Percentiles rank a stretch among this genome's conserved stretches.
These are phyloP conservation scores for Drosophila subquinaria DNA, from an alignment of 2,888 invertebrate genomes.

Conservation along the genomic window DNA sequence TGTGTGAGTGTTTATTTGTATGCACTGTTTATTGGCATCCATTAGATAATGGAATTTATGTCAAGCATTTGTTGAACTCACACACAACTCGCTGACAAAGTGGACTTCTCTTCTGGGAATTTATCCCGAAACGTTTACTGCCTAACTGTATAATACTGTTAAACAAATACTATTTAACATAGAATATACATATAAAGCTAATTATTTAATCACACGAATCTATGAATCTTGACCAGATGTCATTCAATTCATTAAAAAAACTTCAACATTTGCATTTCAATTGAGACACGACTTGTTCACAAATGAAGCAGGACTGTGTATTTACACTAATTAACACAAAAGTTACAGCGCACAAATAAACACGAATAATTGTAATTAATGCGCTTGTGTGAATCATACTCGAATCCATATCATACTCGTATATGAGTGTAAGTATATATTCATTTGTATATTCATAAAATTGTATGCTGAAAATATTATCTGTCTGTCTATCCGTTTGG, in stretches of 20 bases:
- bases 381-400: constrained; percentile 35
- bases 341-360: constrained; percentile 62
- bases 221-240: constrained; percentile 45
- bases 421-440: constrained; percentile 18
- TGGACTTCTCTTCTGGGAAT: neutral
- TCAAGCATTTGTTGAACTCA: constrained; percentile 52
- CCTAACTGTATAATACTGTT: constrained; percentile 3
- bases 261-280: constrained; percentile 54
- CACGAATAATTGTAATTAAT: constrained; percentile 71
- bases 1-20: constrained; percentile 21
- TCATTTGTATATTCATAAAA: constrained; percentile 49
- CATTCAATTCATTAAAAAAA: constrained; percentile 41
- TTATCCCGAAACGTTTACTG: constrained; percentile 4
- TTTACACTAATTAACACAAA: constrained; percentile 63
- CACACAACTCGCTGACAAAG: constrained; percentile 18
- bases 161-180: neutral
- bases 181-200: neutral
- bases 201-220: neutral
- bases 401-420: constrained; percentile 29
- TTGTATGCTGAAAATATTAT: constrained; percentile 40
- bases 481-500: constrained; percentile 11
- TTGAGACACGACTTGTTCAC: constrained; percentile 28
- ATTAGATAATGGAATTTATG: constrained; percentile 80
- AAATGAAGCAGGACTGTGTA: constrained; percentile 36
- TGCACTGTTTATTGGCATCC: constrained; percentile 72